Base-by-base conservation (phyloP, 2,888 invertebrate genomes). In the Nemotelus nigrinus region DNA sequence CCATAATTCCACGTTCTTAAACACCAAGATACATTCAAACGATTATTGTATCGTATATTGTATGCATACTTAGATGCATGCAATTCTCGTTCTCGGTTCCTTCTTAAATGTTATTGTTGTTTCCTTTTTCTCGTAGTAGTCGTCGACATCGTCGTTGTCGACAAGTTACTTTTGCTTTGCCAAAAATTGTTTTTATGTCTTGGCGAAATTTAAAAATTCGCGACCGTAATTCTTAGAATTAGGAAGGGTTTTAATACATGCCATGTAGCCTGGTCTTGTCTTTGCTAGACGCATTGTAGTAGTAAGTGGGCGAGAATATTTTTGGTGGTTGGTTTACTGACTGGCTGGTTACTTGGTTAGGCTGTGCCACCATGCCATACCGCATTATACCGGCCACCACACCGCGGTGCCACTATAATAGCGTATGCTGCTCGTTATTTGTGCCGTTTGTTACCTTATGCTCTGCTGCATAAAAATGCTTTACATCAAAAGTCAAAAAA, bases 141-240 rank as follows among this genome's bases (percentile, higher is more conserved):
- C 57, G 8, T 25, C 57, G 3, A 10, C 10, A 10, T 10, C 8
- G 57, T 3, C 57, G 57, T 41, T 53, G 53, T 3, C 63, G 41
- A 63, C 5, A 25, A 25, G 47, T 47, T 47, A 74, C 63, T 74
- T 74, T 74, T 74, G 74, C 60, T 74, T 74, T 74, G 74, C 60
- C 60, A 60, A 74, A 74, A 74, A 50, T 48, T 63, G 44, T 74
- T 74, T 60, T 74, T 74, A 60, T 74, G 63, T 60, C 63, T 48
- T 72, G 58, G 79, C 79, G 64, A 79, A 79, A 80, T 80, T 79
- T 68, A 58, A 68, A 77, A 77, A 77, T 81, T 80, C 81, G 80
- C 80, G 81, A 81, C 81, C 81, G 80, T 78, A 81, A 80, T 82
- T 82, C 81, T 79, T 79, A 79, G 81, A 82, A 82, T 79, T 76